Percentiles rank a stretch among this genome's conserved stretches.
Evolutionary conservation across 1,140 invertebrate species (phyloP).

Genomic region (Drosophila mojavensis): DNA sequence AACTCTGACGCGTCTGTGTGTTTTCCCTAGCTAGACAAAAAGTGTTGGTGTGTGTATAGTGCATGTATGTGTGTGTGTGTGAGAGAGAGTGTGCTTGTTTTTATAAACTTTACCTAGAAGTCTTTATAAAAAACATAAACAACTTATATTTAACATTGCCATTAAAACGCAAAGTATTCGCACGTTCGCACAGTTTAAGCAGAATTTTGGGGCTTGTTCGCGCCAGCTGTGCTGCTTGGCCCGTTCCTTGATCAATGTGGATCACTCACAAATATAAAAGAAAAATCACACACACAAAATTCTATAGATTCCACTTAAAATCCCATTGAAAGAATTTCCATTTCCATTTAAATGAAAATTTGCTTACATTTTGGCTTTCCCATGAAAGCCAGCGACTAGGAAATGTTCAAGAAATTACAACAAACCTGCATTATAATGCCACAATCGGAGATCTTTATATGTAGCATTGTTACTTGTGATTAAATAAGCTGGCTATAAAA

Average conservation of each 20-base stretch:
- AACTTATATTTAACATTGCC: constrained; percentile 39
- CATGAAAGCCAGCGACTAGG: constrained; percentile 17
- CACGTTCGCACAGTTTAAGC: constrained; percentile 38
- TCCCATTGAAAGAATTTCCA: constrained; percentile 36
- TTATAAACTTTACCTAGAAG: constrained; percentile 68
- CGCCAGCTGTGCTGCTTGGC: constrained; percentile 15
- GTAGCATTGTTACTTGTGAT: constrained; percentile 1
- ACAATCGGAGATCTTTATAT: not conserved
- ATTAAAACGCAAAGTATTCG: constrained; percentile 62
- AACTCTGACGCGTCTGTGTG: constrained; percentile 46
- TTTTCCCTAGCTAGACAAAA: constrained; percentile 43
- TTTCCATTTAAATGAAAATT: constrained; percentile 62
- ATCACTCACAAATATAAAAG: constrained; percentile 1
- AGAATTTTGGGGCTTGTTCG: constrained; percentile 43
- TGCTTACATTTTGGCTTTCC: constrained; percentile 30
- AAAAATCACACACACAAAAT: not conserved
- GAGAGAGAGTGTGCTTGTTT: constrained; percentile 18
- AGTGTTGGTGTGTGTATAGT: constrained; percentile 14
- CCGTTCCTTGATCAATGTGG: constrained; percentile 6
- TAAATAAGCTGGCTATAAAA: not conserved
- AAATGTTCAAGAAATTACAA: not conserved
- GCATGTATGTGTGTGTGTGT: not conserved
- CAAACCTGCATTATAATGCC: not conserved
- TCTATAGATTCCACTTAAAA: constrained; percentile 26
- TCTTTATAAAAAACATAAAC: constrained; percentile 47